These are phyloP conservation scores for Platorchestia sp. DNA, from an alignment of 1,140 invertebrate species.

Conservation along the genomic window DNA sequence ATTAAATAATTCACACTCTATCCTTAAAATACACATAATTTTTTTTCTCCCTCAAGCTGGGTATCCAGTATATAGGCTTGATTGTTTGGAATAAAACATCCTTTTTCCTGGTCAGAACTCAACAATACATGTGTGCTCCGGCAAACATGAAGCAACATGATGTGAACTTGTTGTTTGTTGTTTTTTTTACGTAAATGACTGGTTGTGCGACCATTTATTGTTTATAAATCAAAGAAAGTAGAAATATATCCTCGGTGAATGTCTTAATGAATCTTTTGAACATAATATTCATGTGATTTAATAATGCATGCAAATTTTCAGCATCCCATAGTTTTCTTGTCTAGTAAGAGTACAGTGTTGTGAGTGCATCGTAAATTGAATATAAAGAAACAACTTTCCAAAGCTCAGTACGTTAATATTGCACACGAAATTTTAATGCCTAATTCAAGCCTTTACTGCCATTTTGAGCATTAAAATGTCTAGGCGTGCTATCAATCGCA, in stretches of 20 bases:
- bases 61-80: no score
- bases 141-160: no score
- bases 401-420: not conserved
- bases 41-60: no score
- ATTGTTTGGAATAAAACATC: no score
- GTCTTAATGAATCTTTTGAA: not conserved
- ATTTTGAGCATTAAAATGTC: not conserved
- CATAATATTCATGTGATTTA: not conserved
- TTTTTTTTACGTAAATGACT: not conserved
- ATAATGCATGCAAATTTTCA: not conserved
- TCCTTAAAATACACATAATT: no score
- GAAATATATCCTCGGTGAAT: not conserved
- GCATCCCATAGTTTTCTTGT: not conserved
- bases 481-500: constrained; percentile 8
- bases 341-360: not conserved
- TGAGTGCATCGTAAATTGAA: not conserved
- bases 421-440: not conserved
- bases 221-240: not conserved
- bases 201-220: no score
- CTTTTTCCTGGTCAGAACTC: no score
- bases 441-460: not conserved
- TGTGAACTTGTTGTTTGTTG: no score
- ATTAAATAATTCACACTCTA: no score
- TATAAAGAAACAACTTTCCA: not conserved
- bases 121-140: no score